These are phyloP conservation scores for Panagrolaimus sp. DNA, from an alignment of 1,140 invertebrate genomes.

Conservation along the genomic window DNA sequence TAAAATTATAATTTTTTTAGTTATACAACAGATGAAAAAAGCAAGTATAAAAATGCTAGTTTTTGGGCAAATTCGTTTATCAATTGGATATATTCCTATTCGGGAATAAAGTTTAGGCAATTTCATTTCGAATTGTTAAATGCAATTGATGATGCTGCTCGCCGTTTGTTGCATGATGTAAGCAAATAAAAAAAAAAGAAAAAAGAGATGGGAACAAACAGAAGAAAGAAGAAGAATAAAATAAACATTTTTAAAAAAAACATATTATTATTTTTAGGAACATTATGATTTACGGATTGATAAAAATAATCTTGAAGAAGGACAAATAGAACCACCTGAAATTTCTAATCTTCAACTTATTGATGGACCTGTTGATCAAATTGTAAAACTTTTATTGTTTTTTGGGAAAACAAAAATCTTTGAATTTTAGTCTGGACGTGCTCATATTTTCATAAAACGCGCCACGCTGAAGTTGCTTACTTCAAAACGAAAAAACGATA, in stretches of 20 bases:
- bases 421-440: slow-evolving; percentile 5
- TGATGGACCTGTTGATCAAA: slow-evolving; percentile 6
- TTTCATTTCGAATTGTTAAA: slow-evolving; percentile 1
- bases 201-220: too few species aligned
- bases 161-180: slow-evolving; percentile 1
- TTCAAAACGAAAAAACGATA: slow-evolving; percentile 15
- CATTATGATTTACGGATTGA: slow-evolving; percentile 9
- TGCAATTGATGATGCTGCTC: slow-evolving; percentile 7
- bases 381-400: background rate
- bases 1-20: too few species aligned
- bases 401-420: background rate
- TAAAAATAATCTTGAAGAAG: slow-evolving; percentile 6
- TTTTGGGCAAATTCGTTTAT: slow-evolving; percentile 3
- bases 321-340: slow-evolving; percentile 11
- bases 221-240: background rate
- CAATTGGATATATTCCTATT: slow-evolving; percentile 7
- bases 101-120: slow-evolving; percentile 1
- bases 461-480: slow-evolving; percentile 5
- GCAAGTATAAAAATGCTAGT: background rate
- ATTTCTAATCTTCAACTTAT: slow-evolving; percentile 10
- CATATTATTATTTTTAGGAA: slow-evolving; percentile 1
- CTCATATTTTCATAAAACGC: slow-evolving; percentile 6
- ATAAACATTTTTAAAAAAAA: background rate
- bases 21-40: too few species aligned
- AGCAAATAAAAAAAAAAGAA: background rate